phyloP scores from a whole-genome alignment of 2,113 vertebrate species.

The Numenius arquata region DNA sequence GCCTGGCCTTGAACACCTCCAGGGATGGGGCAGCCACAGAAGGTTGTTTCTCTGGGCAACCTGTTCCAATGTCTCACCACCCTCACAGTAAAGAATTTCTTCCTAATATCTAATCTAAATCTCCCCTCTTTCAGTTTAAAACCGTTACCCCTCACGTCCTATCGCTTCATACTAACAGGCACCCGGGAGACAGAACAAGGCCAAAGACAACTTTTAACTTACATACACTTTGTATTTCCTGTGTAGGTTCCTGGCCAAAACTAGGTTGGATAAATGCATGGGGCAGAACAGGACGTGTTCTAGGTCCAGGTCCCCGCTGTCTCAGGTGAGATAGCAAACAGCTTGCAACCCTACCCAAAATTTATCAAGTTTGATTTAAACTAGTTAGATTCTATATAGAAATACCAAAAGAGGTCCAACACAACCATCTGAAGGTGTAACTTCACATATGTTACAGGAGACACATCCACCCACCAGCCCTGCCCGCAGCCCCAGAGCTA shows the following conservation, averaged over 20 bases:
- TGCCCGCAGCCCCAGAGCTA: not conserved
- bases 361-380: not conserved
- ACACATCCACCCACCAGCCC: not conserved
- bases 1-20: not conserved
- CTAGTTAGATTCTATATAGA: not conserved
- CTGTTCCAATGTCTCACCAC: not conserved
- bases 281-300: rapidly evolving
- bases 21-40: not conserved
- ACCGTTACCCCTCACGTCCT: not conserved
- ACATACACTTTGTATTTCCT: not conserved
- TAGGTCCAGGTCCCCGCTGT: not conserved
- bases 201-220: not conserved
- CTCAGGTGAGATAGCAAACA: not conserved
- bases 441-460: not conserved
- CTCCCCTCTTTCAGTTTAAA: not conserved
- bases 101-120: not conserved
- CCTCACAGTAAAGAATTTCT: not conserved
- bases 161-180: not conserved
- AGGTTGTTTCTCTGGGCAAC: not conserved
- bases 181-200: not conserved
- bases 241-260: not conserved
- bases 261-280: rapidly evolving
- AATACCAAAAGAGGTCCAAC: not conserved
- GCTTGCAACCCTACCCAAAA: not conserved
- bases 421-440: not conserved